Evolutionary conservation across 2,797 vertebrate species (phyloP), one percentile per base, ranked within the genome.

Genomic region (Sus cebifrons): DNA sequence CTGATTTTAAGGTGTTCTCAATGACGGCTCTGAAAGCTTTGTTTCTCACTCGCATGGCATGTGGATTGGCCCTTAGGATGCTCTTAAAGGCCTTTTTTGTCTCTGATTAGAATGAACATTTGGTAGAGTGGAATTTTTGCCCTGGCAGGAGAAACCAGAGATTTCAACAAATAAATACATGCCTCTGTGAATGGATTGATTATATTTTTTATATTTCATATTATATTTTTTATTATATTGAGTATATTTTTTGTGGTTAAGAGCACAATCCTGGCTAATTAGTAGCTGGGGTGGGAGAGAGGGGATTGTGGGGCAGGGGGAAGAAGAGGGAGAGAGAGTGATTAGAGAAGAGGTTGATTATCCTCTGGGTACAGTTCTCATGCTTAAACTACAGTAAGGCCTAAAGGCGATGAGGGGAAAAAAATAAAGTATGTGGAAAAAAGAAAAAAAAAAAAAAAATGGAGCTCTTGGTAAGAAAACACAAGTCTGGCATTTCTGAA

Each of bases 101-200:
- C 58, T 94, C 58, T 23, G 16, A 68, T 71, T 6, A 49, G 62
- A 15, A 3, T 56, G 52, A 78, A 27, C 68, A 32, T 89, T 89
- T 84, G 36, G 77, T 32, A 70, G 52, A 74, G 29, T 58, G 20
- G 20, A 49, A 21, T 17, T 89, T 73, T 68, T 54, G 18, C 6
- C 27, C 64, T 86, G 58, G 6, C 32, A 36, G 18, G 36, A 95
- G 60, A 67, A 88, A 81, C 29, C n/a, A 96, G 83, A 95, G 40
- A 84, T 62, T 89, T 89, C 75, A 75, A 73, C 21, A 82, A 91
- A 79, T 16, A 82, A 58, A 79, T 79, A 93, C 5, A 32, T 49
- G 17, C 2, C 25, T 83, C 25, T 95, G 18, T 70, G 18, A 91
- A 74, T 75, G 62, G 56, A 68, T 23, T n/a, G 79, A 29, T 64